Percentiles rank a stretch among this genome's conserved stretches.
Evolutionary conservation across 1,140 invertebrate genomes (phyloP).

Genomic region (Drosophila subobscura): DNA sequence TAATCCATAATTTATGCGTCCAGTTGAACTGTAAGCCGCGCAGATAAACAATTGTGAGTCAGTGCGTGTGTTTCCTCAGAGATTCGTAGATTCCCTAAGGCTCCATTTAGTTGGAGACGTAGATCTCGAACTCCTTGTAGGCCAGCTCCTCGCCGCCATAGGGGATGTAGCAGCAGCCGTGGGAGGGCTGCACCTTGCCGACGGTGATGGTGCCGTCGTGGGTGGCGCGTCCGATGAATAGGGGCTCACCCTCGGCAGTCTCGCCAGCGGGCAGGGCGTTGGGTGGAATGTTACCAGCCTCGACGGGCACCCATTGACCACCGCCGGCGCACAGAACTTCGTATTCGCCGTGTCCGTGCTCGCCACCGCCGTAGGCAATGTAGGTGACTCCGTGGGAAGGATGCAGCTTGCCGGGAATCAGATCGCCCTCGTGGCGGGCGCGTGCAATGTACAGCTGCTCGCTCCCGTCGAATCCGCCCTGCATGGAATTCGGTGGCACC

Average conservation of each 20-base stretch:
- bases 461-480: slow-evolving; percentile 88
- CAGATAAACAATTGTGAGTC: slow-evolving; percentile 43
- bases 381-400: slow-evolving; percentile 89
- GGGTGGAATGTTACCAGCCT: slow-evolving; percentile 87
- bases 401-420: slow-evolving; percentile 90
- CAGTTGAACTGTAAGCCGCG: slow-evolving; percentile 54
- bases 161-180: slow-evolving; percentile 89
- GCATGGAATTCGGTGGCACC: slow-evolving; percentile 89
- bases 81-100: neutral
- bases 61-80: slow-evolving; percentile 28
- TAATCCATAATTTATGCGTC: slow-evolving; percentile 41
- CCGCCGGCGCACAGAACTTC: slow-evolving; percentile 88
- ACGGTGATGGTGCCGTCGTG: slow-evolving; percentile 88
- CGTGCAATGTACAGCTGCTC: slow-evolving; percentile 90
- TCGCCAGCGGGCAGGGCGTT: slow-evolving; percentile 90
- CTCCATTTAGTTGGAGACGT: slow-evolving; percentile 84
- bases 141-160: slow-evolving; percentile 88
- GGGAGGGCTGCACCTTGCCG: slow-evolving; percentile 89
- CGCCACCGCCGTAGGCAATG: slow-evolving; percentile 90
- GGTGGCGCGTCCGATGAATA: slow-evolving; percentile 88
- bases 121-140: slow-evolving; percentile 90
- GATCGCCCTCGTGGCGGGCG: slow-evolving; percentile 89
- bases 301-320: slow-evolving; percentile 86
- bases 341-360: slow-evolving; percentile 90
- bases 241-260: slow-evolving; percentile 89